Evolutionary conservation across 2,888 invertebrate genomes (phyloP).

Genomic region (Machimus atricapillus): DNA sequence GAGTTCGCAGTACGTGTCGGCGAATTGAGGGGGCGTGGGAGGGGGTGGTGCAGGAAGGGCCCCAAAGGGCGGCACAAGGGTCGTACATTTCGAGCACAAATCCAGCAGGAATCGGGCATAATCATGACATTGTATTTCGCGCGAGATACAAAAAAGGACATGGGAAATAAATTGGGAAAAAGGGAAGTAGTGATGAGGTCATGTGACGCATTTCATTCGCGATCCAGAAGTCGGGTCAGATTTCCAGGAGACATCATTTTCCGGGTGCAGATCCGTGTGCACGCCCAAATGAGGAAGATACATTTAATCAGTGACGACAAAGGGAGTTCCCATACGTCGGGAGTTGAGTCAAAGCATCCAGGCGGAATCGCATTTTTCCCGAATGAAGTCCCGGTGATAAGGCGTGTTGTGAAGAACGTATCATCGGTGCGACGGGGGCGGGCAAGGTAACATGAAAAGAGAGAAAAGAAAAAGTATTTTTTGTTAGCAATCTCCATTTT

Average conservation of each 20-base stretch:
- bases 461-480: not conserved
- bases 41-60: not conserved
- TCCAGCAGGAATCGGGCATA: not conserved
- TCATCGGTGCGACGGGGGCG: not conserved
- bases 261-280: not conserved
- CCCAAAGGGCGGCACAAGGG: not conserved
- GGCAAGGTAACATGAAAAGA: conserved; percentile 8
- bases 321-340: not conserved
- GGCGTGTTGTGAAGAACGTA: not conserved
- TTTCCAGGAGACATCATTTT: not conserved
- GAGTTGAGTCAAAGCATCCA: not conserved
- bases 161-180: not conserved
- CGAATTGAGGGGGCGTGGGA: not conserved
- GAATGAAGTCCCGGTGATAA: not conserved
- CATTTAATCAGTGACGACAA: conserved; percentile 15
- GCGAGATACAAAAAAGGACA: not conserved
- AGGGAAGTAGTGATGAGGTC: not conserved
- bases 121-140: not conserved
- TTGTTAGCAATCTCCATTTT: conserved; percentile 7
- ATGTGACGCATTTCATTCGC: not conserved
- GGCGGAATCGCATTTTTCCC: not conserved
- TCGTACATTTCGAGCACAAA: not conserved
- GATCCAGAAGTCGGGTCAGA: not conserved
- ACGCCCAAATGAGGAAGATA: not conserved
- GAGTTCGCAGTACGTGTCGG: not conserved